Evolutionary conservation across 2,888 invertebrate species (phyloP), one percentile per base, ranked within the genome.

Genomic region (Drosophila atroscutellata): DNA sequence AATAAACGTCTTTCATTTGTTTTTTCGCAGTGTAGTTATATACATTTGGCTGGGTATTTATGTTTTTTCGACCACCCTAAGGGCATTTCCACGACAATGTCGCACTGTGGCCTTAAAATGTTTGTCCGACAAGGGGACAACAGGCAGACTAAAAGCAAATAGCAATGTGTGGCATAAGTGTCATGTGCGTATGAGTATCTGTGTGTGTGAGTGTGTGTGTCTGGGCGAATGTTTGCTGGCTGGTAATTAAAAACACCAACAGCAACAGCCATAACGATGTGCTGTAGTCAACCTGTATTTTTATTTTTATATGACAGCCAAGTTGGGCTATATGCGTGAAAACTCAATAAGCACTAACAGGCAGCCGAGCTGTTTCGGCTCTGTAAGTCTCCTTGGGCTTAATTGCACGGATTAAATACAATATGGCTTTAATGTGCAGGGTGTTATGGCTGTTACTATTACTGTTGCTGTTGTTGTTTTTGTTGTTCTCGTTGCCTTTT

Each of bases 401-500:
- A 91, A 90, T 90, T 90, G 90, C 81, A 83, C 77, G 90, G 89
- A 89, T 91, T 90, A 90, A 83, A 80, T 82, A 89, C 84, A 83
- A 89, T 86, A 81, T 76, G 90, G 86, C 79, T 84, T 87, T 86
- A 76, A 88, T 88, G 75, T 75, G 63, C 57, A 59, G 64, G 63
- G 54, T 59, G 54, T 62, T 51, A 20, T 49, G n/a, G 45, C 20
- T 42, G 47, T 54, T 39, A 34, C 39, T 42, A 26, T 62, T 59
- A 26, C 9, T 28, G n/a, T 51, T 30, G 32, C 18, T 30, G 13
- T 28, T 52, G 52, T 59, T 55, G 39, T 32, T 50, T 13, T 68
- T 61, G 52, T 28, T 51, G 15, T 47, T 37, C 20, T 42, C 24
- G 9, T 37, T 36, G 55, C 30, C 47, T 34, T 60, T 75, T 70